Evolutionary conservation across 2,797 vertebrate genomes (phyloP), one percentile per base, ranked within the genome.

Genomic region (Melanogrammus aeglefinus): DNA sequence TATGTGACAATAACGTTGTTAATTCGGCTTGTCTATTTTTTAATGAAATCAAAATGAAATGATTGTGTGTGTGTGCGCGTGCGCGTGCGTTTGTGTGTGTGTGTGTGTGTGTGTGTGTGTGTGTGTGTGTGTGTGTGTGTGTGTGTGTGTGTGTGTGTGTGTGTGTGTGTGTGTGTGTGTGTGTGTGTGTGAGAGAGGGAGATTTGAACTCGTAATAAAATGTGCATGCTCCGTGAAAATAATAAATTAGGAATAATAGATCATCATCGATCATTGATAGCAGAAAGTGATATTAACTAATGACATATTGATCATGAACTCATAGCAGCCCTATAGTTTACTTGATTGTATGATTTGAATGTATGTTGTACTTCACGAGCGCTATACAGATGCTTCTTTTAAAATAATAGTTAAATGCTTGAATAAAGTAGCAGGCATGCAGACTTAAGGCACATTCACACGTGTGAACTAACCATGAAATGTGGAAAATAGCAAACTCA

Each of bases 1-100:
- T 95, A 91, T 85, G 91, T 82, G 78, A 78, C 73, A 39, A 39
- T 36, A 21, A 73, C 38, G 12, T n/a, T 35, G 21, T 33, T 35
- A 73, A 21, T 8, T 21, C 7, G 6, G 6, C 4, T 10, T 47
- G 51, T 57, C 16, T 66, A 9, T 36, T 73, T 21, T 73, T 35
- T 3, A 73, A 1, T 3, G 29, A 33, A 72, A 33, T 21, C 75
- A 73, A 63, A 79, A 79, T 57, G 75, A 5, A n/a, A 8, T 66
- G 57, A 24, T n/a, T 66, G 57, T 24, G 57, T 66, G 57, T 24
- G 57, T 66, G 57, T 66, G n/a, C 27, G 57, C 12, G 57, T 24
- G 57, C 27, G 57, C 27, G 57, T 66, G 57, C 12, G 57, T 27
- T n/a, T 27, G 57, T 10, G 51, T 51, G 47, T 51, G 47, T 21